These are phyloP conservation scores for Sturnira hondurensis DNA, from an alignment of 2,113 vertebrate genomes.

Conservation along the genomic window DNA sequence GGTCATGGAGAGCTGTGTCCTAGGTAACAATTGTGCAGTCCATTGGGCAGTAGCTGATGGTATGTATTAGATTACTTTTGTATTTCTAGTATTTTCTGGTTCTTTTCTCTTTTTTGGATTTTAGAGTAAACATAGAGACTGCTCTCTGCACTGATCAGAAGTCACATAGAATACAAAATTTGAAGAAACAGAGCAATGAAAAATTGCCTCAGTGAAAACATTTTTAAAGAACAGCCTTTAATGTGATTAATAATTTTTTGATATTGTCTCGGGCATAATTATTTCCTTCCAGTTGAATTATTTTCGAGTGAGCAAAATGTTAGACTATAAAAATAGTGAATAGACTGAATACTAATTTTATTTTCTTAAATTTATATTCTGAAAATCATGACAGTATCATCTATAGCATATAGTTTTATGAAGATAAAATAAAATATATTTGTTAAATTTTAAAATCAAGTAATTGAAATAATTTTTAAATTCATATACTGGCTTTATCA, in stretches of 20 bases:
- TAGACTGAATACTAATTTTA: neutral
- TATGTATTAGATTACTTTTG: neutral
- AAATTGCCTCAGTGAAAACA: neutral
- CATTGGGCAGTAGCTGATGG: neutral
- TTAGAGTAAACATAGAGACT: neutral
- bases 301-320: neutral
- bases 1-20: neutral
- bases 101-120: neutral
- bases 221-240: constrained; percentile 30
- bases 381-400: neutral
- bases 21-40: neutral
- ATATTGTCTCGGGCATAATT: neutral
- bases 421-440: neutral
- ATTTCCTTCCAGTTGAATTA: neutral
- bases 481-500: neutral
- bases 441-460: neutral
- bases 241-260: constrained; percentile 17
- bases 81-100: neutral
- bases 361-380: neutral
- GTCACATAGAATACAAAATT: neutral
- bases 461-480: neutral
- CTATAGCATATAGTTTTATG: neutral
- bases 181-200: neutral
- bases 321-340: neutral
- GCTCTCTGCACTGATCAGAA: neutral